Conservation (phyloP, 2,888 invertebrate genomes). For the Himalopsyche anomala region DNA sequence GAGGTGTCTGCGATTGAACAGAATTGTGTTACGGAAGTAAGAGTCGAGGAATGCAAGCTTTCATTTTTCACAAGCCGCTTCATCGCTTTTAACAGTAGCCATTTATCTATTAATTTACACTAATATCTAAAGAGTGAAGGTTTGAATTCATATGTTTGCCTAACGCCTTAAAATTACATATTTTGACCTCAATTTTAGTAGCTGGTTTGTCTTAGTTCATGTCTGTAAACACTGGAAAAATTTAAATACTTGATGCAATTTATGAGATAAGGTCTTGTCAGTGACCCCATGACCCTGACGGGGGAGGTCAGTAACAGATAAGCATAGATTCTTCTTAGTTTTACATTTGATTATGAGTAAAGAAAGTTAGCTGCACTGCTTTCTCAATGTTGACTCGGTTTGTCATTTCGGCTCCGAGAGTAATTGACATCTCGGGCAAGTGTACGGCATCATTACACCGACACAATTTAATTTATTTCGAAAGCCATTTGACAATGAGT, state of each 20-base stretch:
- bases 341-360: background rate
- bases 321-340: background rate
- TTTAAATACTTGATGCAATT: constrained; percentile 14
- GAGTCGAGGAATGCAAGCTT: constrained; percentile 42
- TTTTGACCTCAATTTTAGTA: background rate
- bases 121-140: constrained; percentile 35
- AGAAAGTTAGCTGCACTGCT: constrained; percentile 36
- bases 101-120: constrained; percentile 33
- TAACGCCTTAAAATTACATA: background rate
- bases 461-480: background rate
- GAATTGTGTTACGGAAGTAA: background rate
- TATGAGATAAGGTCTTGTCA: background rate
- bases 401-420: background rate
- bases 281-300: background rate
- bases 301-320: background rate
- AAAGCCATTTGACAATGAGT: constrained; percentile 35
- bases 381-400: constrained; percentile 34
- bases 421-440: background rate
- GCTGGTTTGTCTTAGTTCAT: background rate
- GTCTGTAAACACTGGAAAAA: constrained; percentile 11
- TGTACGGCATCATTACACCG: background rate
- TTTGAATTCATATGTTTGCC: constrained; percentile 27
- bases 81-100: constrained; percentile 43
- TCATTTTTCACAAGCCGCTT: constrained; percentile 44
- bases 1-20: constrained; percentile 13